Conservation (phyloP, 1,140 invertebrate genomes). For the Acromyrmex echinatior region DNA sequence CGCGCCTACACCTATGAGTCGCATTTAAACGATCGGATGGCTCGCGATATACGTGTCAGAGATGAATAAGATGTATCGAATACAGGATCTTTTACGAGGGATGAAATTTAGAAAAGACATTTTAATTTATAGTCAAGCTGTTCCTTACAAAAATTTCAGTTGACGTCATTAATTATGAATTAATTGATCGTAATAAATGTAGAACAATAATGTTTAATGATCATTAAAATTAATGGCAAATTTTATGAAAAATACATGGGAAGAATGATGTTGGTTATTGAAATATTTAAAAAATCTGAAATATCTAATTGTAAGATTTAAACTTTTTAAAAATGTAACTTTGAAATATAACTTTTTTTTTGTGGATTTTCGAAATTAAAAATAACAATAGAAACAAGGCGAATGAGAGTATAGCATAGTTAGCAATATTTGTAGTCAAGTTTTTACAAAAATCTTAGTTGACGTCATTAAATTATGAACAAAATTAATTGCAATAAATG, state of each 20-base stretch:
- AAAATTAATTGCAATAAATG: background rate
- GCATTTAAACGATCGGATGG: background rate
- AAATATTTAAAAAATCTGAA: too few relatives aligned
- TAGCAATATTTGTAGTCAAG: too few relatives aligned
- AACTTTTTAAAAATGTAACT: too few relatives aligned
- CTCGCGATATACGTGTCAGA: background rate
- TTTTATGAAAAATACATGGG: background rate
- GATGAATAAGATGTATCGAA: background rate
- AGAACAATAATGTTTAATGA: background rate
- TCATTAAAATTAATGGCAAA: background rate
- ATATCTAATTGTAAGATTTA: too few relatives aligned
- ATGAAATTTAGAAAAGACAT: background rate
- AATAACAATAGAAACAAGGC: too few relatives aligned
- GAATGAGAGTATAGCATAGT: too few relatives aligned
- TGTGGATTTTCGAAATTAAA: too few relatives aligned
- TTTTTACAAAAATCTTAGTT: background rate
- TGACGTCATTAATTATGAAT: background rate
- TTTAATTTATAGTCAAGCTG: background rate
- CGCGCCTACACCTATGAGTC: constrained; percentile 58
- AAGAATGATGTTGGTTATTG: too few relatives aligned
- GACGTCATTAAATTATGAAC: background rate
- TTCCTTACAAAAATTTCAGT: background rate
- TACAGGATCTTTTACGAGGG: background rate
- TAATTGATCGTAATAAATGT: background rate
- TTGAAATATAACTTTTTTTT: too few relatives aligned